These are phyloP conservation scores for Lerema accius DNA, from an alignment of 1,140 invertebrate species.

Conservation along the genomic window DNA sequence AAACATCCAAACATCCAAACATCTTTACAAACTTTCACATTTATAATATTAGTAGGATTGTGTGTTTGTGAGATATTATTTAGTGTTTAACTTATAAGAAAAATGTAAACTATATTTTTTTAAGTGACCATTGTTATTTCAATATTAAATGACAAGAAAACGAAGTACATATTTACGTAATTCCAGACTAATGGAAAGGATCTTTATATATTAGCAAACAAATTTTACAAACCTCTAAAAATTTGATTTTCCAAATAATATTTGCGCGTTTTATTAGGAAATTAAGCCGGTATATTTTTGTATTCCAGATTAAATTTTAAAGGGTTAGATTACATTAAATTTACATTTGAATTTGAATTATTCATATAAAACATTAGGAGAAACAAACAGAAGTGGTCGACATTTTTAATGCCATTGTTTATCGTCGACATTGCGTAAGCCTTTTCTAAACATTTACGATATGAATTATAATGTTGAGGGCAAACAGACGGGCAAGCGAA, in stretches of 20 bases:
- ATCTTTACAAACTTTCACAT: too few species aligned
- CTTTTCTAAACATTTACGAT: conserved; percentile 8
- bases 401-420: conserved; percentile 25
- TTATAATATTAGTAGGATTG: too few species aligned
- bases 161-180: too few species aligned
- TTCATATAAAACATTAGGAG: conserved; percentile 7
- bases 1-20: too few species aligned
- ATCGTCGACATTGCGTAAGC: conserved; percentile 9
- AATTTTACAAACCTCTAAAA: too few species aligned
- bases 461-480: not conserved
- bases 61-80: too few species aligned
- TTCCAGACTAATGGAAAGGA: too few species aligned
- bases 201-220: too few species aligned
- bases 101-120: too few species aligned
- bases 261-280: not conserved
- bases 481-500: not conserved
- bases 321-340: not conserved
- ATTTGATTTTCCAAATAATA: not conserved
- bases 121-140: too few species aligned
- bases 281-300: not conserved
- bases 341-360: not conserved
- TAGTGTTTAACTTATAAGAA: too few species aligned
- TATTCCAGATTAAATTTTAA: not conserved
- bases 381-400: conserved; percentile 1
- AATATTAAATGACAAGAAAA: too few species aligned